Conservation (phyloP, 2,888 invertebrate species). For the Ceratothoa steindachneri region DNA sequence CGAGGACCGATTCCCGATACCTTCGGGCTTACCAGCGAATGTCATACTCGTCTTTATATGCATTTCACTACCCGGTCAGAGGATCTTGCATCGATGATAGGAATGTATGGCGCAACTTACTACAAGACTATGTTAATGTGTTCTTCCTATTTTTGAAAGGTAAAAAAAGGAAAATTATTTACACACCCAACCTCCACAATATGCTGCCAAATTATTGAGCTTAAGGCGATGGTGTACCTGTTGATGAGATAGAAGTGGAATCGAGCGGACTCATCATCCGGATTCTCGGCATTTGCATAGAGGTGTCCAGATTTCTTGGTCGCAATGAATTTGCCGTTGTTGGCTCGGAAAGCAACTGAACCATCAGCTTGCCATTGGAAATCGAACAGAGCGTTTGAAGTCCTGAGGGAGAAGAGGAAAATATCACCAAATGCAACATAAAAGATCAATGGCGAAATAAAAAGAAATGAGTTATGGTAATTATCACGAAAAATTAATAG, state of each 20-base stretch:
- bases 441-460: not conserved
- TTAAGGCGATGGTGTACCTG: too few species aligned
- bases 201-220: too few species aligned
- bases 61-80: too few species aligned
- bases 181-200: too few species aligned
- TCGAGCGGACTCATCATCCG: constrained; percentile 80
- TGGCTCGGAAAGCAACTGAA: constrained; percentile 83
- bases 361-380: constrained; percentile 89
- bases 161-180: too few species aligned
- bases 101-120: too few species aligned
- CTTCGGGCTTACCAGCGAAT: too few species aligned
- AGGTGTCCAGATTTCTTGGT: constrained; percentile 92
- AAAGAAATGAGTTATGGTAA: not conserved
- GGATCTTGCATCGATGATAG: too few species aligned
- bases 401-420: constrained; percentile 57
- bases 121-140: too few species aligned
- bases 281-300: constrained; percentile 74
- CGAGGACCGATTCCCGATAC: too few species aligned
- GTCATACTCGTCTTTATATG: too few species aligned
- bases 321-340: constrained; percentile 88
- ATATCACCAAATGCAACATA: not conserved
- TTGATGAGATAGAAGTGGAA: constrained; percentile 92
- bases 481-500: not conserved
- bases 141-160: too few species aligned
- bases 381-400: constrained; percentile 88